These are phyloP conservation scores for Sardinella longiceps DNA, from an alignment of 2,797 vertebrate genomes.

Conservation along the genomic window DNA sequence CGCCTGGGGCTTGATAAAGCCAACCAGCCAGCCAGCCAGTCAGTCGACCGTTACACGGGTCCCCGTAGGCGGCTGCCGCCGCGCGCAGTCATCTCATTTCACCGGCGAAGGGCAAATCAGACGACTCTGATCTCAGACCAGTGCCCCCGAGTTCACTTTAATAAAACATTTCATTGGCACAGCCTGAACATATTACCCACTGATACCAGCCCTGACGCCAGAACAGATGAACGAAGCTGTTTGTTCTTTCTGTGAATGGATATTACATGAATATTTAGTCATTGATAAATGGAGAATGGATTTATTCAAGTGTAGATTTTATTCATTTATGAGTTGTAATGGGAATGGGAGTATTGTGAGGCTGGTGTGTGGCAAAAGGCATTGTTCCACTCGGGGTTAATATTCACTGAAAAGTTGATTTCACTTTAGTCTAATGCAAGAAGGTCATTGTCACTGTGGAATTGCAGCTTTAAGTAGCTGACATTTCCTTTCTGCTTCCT, in stretches of 20 bases:
- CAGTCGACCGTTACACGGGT: conserved; percentile 23
- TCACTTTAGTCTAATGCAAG: not conserved
- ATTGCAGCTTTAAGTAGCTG: not conserved
- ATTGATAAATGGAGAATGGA: not conserved
- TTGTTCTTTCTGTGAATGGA: not conserved
- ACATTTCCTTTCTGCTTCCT: not conserved
- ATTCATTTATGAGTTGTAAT: not conserved
- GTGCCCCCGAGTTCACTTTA: not conserved
- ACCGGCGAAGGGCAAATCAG: conserved; percentile 27
- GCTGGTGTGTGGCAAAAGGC: not conserved
- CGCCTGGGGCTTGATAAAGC: conserved; percentile 55
- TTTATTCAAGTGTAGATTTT: not conserved
- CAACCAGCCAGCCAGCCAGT: conserved; percentile 12
- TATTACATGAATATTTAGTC: not conserved
- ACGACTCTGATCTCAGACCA: conserved; percentile 31
- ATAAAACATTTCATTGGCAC: not conserved
- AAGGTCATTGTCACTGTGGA: not conserved
- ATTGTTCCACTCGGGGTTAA: not conserved
- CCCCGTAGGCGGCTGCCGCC: conserved; percentile 19
- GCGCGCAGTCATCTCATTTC: conserved; percentile 39
- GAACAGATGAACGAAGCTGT: not conserved
- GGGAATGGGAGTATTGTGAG: not conserved
- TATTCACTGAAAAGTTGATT: not conserved
- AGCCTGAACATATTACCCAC: not conserved
- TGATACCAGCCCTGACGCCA: not conserved